Percentiles rank a stretch among this genome's conserved stretches.
phyloP scores from a whole-genome alignment of 1,140 invertebrate species.

The Hetaerina americana region DNA sequence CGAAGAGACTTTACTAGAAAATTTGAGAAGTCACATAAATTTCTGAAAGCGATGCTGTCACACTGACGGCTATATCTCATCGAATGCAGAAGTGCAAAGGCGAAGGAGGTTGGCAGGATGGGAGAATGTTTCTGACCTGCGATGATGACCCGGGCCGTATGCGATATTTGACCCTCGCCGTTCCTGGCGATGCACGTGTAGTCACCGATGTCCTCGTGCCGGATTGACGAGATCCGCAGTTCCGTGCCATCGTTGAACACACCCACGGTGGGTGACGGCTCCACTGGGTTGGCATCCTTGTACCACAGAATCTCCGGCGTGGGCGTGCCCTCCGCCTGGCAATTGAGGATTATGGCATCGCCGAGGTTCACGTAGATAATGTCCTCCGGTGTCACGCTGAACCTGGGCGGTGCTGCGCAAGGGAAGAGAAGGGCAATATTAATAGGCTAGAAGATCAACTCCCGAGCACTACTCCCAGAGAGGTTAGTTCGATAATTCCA shows the following conservation, averaged over 20 bases:
- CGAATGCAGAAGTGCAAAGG: too few relatives aligned
- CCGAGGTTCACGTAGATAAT: constrained; percentile 92
- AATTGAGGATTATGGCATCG: constrained; percentile 88
- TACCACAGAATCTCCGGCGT: constrained; percentile 85
- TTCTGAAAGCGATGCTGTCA: too few relatives aligned
- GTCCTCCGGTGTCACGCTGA: constrained; percentile 82
- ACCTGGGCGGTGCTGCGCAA: constrained; percentile 76
- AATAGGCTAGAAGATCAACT: not conserved
- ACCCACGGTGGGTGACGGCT: constrained; percentile 65
- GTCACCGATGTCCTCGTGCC: constrained; percentile 85
- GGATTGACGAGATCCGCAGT: constrained; percentile 76
- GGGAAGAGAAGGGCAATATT: constrained; percentile 14
- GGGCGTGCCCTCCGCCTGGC: constrained; percentile 85
- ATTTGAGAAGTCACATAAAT: too few relatives aligned
- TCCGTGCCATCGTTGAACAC: constrained; percentile 86
- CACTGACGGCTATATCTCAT: too few relatives aligned
- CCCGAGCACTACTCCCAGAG: not conserved
- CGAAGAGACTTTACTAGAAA: too few relatives aligned
- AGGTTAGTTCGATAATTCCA: too few relatives aligned
- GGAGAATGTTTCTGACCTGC: constrained; percentile 74
- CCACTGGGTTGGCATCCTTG: constrained; percentile 79
- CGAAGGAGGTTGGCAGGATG: too few relatives aligned
- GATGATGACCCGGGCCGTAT: constrained; percentile 87
- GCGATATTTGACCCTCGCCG: constrained; percentile 85
- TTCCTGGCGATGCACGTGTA: constrained; percentile 91